Conservation (phyloP, 2,113 vertebrate genomes). For the Anhinga anhinga region DNA sequence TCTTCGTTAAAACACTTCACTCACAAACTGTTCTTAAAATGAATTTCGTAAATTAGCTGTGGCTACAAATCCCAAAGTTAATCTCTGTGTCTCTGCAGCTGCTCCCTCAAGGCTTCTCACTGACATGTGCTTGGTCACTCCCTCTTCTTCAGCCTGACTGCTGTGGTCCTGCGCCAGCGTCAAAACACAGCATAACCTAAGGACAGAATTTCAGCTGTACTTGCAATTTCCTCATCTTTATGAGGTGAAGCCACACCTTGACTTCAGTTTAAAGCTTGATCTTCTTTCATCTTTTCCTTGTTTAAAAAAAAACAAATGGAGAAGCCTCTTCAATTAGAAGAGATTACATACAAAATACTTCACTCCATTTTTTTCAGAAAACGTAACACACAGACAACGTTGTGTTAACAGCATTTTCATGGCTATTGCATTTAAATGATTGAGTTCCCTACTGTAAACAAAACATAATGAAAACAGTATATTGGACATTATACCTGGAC, state of each 20-base stretch:
- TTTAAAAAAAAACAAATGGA: neutral
- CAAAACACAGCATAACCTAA: neutral
- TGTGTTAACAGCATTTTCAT: neutral
- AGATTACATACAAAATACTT: neutral
- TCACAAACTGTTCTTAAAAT: neutral
- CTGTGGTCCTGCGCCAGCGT: neutral
- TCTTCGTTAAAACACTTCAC: neutral
- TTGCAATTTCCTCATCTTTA: neutral
- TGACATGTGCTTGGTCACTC: neutral
- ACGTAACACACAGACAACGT: neutral
- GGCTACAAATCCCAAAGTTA: neutral
- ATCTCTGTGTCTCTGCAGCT: neutral
- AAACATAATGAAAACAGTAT: neutral
- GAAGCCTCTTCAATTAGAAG: neutral
- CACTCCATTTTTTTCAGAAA: neutral
- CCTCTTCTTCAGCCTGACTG: neutral
- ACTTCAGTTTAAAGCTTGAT: neutral
- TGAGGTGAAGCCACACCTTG: neutral
- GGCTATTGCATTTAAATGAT: neutral
- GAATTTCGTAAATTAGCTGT: rapidly evolving
- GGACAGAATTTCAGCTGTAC: neutral
- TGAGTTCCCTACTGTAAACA: neutral
- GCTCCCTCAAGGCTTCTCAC: neutral
- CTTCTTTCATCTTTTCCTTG: neutral
- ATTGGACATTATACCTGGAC: neutral